Conservation (phyloP, 2,888 invertebrate species). For the Morpho helenor region DNA sequence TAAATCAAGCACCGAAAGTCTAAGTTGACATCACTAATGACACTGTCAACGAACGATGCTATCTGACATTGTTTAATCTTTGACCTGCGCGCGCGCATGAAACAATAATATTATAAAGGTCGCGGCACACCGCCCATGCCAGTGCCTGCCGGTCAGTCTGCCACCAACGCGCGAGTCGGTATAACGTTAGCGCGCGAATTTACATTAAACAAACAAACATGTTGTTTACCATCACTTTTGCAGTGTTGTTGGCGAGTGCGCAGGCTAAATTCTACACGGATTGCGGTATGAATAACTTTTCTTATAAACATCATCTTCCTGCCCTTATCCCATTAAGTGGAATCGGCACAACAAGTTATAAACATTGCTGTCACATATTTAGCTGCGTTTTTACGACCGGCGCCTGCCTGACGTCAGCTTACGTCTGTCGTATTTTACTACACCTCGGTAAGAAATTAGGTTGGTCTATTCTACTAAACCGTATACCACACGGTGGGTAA, state of each 20-base stretch:
- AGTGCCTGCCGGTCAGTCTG: conserved; percentile 47
- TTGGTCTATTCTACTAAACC: too few species aligned
- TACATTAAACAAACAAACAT: conserved; percentile 39
- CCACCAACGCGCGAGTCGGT: conserved; percentile 59
- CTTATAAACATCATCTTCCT: not conserved
- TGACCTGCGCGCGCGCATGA: conserved; percentile 65
- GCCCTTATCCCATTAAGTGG: too few species aligned
- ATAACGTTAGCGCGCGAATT: conserved; percentile 62
- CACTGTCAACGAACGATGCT: not conserved
- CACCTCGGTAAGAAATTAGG: too few species aligned
- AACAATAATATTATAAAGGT: conserved; percentile 55
- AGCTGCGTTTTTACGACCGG: too few species aligned
- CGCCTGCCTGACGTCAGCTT: too few species aligned
- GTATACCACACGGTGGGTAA: too few species aligned
- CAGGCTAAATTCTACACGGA: conserved; percentile 68
- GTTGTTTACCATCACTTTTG: conserved; percentile 51
- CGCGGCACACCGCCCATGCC: conserved; percentile 49
- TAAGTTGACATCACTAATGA: too few species aligned
- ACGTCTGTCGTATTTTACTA: too few species aligned
- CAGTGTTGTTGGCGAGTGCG: conserved; percentile 54
- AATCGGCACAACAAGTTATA: too few species aligned
- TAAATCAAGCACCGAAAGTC: too few species aligned
- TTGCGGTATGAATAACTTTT: conserved; percentile 49
- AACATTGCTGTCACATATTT: too few species aligned
- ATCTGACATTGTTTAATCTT: conserved; percentile 39